phyloP scores from a whole-genome alignment of 2,113 vertebrate genomes.

The Ailuropoda melanoleuca region DNA sequence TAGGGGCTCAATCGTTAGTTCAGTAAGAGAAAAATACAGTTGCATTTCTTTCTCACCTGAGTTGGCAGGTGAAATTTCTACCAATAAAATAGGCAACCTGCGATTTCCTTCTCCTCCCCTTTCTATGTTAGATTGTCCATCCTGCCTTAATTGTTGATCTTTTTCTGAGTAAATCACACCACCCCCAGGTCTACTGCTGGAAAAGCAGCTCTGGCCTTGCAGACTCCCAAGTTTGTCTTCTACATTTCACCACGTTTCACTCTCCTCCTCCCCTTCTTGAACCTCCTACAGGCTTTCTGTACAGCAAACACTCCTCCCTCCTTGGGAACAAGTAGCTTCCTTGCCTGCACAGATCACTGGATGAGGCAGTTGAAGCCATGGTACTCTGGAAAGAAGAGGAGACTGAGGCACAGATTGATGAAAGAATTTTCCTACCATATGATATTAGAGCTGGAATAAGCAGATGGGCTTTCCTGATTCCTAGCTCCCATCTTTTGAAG shows the following conservation, averaged over 20 bases:
- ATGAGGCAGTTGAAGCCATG: neutral
- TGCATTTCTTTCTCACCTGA: neutral
- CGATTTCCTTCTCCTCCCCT: neutral
- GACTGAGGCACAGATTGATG: neutral
- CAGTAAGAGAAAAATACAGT: neutral
- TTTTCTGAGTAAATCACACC: neutral
- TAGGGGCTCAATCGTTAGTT: neutral
- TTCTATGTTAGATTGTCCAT: neutral
- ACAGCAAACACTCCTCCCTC: neutral
- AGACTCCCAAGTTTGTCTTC: neutral
- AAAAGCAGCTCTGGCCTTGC: neutral
- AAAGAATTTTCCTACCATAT: neutral
- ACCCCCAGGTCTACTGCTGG: neutral
- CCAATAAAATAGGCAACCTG: neutral
- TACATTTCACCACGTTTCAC: neutral
- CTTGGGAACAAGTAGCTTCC: neutral
- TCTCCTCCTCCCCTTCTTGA: neutral
- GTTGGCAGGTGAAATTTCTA: neutral
- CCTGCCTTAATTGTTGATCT: too few species aligned
- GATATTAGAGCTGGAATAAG: neutral
- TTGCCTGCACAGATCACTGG: neutral
- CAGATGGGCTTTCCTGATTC: neutral
- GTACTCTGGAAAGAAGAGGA: neutral
- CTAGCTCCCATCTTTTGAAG: neutral
- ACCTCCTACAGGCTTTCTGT: neutral